Conservation (phyloP, 2,113 vertebrate genomes). For the Calonectris borealis region DNA sequence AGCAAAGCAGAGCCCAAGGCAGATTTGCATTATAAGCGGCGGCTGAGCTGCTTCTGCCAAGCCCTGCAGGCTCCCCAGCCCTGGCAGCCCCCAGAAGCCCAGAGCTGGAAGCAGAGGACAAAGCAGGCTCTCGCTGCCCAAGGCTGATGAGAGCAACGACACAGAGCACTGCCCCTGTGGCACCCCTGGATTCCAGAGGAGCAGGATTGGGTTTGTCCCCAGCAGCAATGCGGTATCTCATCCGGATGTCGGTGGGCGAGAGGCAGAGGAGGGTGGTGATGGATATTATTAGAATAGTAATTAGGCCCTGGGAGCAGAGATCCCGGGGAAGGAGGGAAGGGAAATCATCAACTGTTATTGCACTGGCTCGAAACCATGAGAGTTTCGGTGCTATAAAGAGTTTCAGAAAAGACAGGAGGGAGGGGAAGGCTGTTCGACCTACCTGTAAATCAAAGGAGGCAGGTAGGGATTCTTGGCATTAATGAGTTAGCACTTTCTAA, state of each 20-base stretch:
- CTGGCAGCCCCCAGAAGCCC: background rate
- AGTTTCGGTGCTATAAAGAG: background rate
- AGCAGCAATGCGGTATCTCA: background rate
- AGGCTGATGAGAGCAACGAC: background rate
- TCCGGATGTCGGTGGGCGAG: background rate
- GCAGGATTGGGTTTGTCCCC: background rate
- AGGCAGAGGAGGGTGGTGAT: background rate
- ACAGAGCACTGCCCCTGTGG: background rate
- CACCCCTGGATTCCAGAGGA: background rate
- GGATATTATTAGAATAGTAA: conserved; percentile 47
- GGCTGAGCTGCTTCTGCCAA: background rate
- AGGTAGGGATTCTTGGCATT: background rate
- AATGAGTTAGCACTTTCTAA: background rate
- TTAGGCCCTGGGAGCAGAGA: background rate
- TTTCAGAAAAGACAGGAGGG: background rate
- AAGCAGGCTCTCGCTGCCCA: background rate
- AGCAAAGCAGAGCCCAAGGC: background rate
- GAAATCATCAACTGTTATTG: background rate
- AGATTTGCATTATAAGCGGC: background rate
- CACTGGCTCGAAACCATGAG: background rate
- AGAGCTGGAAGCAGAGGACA: background rate
- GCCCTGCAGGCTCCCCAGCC: background rate
- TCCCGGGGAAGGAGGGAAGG: background rate
- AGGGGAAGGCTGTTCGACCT: background rate
- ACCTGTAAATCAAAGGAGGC: background rate